Base-by-base conservation (phyloP, 1,140 invertebrate genomes). In the Callitettix versicolor region DNA sequence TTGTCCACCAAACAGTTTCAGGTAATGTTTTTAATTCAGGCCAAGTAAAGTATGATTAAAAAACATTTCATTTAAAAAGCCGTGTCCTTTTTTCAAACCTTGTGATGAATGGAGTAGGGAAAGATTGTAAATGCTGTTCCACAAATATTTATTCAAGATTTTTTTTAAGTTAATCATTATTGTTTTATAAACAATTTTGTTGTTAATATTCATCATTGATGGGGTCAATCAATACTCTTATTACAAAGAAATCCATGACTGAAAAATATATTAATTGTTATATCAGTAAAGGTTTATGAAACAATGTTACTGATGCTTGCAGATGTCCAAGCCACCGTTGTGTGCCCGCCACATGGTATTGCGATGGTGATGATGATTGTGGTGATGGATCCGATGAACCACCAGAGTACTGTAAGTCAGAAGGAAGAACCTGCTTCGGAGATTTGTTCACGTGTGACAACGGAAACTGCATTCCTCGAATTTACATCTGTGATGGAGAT, bases 401-500 rank as follows among this genome's bases (percentile, higher is more conserved):
- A 1, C 85, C 86, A 62, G 87, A 88, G 63, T 94, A 95, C 67
- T 95, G 91, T 65, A 89, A 91, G 63, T 88, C 86, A 14, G 91
- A 94, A 67, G 91, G 90, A n/a, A 78, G 91, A 60, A 95, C 91
- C 1, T 98, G 95, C 67, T 95, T 93, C 61, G 89, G 92, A 0
- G 92, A 95, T 69, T 71, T 95, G 0, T 97, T 96, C 65, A 95
- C 92, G 0, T 98, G 95, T 65, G 88, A 91, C 63, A 97, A 97
- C 71, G 94, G 93, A 5, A 95, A 95, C 64, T 99, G 95, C 68
- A 94, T 98, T 59, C 91, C 91, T 0, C 76, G 89, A 56, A 94
- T 91, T 57, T 98, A 98, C 69, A 91, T 95, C n/a, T 98, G 96
- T 66, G 95, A 98, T 68, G 91, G 91, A 0, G 89, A 94, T 66